Percentiles rank a stretch among this genome's conserved stretches.
phyloP scores from a whole-genome alignment of 2,797 vertebrate species.

The Melanotaenia trifasciata region DNA sequence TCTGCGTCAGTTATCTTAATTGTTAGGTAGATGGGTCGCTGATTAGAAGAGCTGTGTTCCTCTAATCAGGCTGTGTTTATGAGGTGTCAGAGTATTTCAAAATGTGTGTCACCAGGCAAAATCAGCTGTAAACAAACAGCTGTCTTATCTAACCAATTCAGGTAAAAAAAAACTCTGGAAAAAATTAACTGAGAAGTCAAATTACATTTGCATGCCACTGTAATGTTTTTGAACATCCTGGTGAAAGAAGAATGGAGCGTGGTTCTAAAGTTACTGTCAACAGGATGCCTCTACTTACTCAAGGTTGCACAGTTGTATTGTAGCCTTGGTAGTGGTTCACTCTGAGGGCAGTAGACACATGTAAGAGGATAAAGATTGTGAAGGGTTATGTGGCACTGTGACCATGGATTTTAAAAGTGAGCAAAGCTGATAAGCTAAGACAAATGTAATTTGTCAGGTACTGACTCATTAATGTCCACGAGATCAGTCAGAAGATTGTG shows the following conservation, averaged over 20 bases:
- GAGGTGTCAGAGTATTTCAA: background rate
- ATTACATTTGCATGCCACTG: background rate
- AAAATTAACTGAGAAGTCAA: background rate
- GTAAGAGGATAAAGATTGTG: constrained; percentile 41
- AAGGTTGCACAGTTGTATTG: background rate
- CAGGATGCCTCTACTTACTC: background rate
- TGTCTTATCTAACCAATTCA: background rate
- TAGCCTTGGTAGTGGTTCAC: background rate
- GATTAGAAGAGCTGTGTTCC: background rate
- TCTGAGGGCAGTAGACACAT: constrained; percentile 13
- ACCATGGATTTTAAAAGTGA: constrained; percentile 10
- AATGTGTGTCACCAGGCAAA: background rate
- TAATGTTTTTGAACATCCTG: background rate
- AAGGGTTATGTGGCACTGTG: constrained; percentile 8
- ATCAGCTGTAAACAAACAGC: background rate
- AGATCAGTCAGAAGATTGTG: constrained; percentile 5
- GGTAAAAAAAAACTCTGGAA: background rate
- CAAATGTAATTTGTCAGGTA: background rate
- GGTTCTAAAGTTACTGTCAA: background rate
- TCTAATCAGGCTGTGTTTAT: background rate
- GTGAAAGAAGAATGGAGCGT: background rate
- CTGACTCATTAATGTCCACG: background rate
- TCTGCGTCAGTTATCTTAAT: background rate
- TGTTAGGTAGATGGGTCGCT: background rate
- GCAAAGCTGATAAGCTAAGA: constrained; percentile 11